Evolutionary conservation across 2,888 invertebrate genomes (phyloP), one percentile per base, ranked within the genome.

Genomic region (Himalopsyche kuldschensis): DNA sequence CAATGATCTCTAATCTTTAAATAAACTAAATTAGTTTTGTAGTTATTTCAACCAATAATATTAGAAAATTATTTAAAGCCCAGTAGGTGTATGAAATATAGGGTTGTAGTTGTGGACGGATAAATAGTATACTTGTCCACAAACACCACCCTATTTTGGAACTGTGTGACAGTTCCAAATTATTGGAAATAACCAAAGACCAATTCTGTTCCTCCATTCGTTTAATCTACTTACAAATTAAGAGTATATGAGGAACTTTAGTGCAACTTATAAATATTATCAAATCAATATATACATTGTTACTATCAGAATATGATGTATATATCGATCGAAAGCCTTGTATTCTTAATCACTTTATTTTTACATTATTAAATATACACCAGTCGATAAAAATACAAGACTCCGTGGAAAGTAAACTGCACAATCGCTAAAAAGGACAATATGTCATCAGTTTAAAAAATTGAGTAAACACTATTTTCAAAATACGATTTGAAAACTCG

Each of bases 181-280:
- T 55, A 24, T 55, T 4, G 6, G 24, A 55, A 55, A 55, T 55
- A 55, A 55, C 24, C 55, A 55, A 55, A 55, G 55, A 55, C 24
- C 76, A 83, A 85, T 83, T 84, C 75, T 79, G 82, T 84, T 77
- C 82, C 79, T 81, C 81, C 41, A 80, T 83, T 80, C 76, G 82
- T 82, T 83, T 81, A 81, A 76, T 83, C 81, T 84, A 84, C 78
- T 79, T 82, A 82, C 46, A 69, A 69, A 63, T 81, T 81, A 84
- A 84, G 80, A 82, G 81, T 85, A 84, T 83, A 85, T 84, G 83
- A 86, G 85, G 85, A 86, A 86, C 85, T 86, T 86, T 83, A 84
- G 85, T 85, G 85, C 85, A 86, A 78, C 85, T 86, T 86, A 86
- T 79, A 82, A 85, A 83, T 80, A 69, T 80, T 63, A 80, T 76